Conservation (phyloP, 2,888 invertebrate species). For the Stenodera caucasica region DNA sequence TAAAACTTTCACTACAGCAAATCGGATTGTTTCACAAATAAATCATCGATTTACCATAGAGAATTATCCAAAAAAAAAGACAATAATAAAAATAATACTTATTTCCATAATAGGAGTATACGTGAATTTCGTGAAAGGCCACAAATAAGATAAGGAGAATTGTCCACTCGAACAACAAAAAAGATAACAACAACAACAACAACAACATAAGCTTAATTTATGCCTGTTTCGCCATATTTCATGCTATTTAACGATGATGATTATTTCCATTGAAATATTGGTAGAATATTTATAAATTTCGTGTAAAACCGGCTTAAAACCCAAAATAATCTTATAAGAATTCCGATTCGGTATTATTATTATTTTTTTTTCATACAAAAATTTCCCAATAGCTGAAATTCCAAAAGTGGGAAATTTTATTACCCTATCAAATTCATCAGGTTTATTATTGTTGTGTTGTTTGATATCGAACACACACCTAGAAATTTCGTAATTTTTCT, state of each 20-base stretch:
- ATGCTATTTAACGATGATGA: not conserved
- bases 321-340: no score
- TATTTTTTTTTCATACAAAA: not conserved
- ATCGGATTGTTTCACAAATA: not conserved
- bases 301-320: no score
- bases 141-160: not conserved
- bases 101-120: not conserved
- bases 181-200: not conserved
- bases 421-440: not conserved
- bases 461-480: not conserved
- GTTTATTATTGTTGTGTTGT: not conserved
- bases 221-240: not conserved
- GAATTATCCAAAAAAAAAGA: no score
- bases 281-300: no score
- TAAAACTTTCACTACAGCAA: not conserved
- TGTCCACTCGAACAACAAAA: no score
- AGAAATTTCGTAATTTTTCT: not conserved
- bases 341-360: no score
- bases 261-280: no score
- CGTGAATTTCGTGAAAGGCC: not conserved
- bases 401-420: not conserved
- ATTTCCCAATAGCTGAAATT: not conserved
- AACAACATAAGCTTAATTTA: slow-evolving; percentile 2
- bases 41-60: no score
- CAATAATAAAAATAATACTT: no score